Evolutionary conservation across 2,113 vertebrate species (phyloP).

Genomic region (Silurus glanis): DNA sequence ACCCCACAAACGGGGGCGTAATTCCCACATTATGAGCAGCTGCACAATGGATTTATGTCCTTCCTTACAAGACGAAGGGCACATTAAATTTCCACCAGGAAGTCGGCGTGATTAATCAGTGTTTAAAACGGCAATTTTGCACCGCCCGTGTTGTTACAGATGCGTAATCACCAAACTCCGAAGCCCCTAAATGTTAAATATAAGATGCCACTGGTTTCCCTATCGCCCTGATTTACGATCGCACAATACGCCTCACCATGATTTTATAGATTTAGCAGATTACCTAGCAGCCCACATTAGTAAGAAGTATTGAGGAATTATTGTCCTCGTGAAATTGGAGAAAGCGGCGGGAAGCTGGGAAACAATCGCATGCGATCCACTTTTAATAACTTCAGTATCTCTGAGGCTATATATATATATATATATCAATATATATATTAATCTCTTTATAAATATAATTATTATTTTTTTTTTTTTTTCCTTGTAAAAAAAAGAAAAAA

Average conservation of each 20-base stretch:
- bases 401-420: conserved; percentile 15
- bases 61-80: conserved; percentile 58
- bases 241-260: conserved; percentile 46
- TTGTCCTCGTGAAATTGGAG: conserved; percentile 38
- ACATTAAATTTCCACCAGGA: conserved; percentile 58
- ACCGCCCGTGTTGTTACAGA: conserved; percentile 45
- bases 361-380: conserved; percentile 26
- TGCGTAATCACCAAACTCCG: conserved; percentile 45
- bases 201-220: conserved; percentile 40
- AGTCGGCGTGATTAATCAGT: conserved; percentile 57
- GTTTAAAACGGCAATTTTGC: conserved; percentile 50
- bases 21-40: conserved; percentile 59
- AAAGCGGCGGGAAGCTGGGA: background rate
- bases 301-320: conserved; percentile 9
- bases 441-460: too few relatives aligned
- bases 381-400: conserved; percentile 51
- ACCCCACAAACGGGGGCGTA: conserved; percentile 64
- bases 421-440: too few relatives aligned
- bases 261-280: conserved; percentile 36
- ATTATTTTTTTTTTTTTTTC: conserved; percentile 5
- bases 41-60: conserved; percentile 58
- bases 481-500: conserved; percentile 24
- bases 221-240: conserved; percentile 56
- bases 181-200: conserved; percentile 43
- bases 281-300: conserved; percentile 22